phyloP scores from a whole-genome alignment of 1,140 invertebrate species.

The Papilio aristodemus region DNA sequence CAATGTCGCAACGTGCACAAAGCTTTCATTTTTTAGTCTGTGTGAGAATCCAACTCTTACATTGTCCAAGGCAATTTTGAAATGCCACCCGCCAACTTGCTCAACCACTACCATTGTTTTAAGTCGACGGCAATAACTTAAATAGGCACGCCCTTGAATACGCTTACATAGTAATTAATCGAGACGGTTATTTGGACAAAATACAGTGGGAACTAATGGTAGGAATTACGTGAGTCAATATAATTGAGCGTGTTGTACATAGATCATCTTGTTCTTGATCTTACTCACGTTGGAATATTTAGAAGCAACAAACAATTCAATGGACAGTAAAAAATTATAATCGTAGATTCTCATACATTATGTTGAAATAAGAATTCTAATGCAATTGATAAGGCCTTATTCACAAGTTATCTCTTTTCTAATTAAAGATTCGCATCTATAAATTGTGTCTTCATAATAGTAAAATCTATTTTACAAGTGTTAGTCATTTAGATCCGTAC shows the following conservation, averaged over 20 bases:
- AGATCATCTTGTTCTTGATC: constrained; percentile 29
- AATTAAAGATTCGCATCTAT: constrained; percentile 5
- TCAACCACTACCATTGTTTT: constrained; percentile 57
- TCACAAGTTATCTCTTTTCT: constrained; percentile 18
- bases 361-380: constrained; percentile 9
- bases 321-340: constrained; percentile 20
- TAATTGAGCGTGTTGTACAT: constrained; percentile 22
- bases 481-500: too few relatives aligned
- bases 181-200: constrained; percentile 40
- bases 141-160: constrained; percentile 55
- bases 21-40: constrained; percentile 45
- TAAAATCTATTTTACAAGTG: too few relatives aligned
- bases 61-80: constrained; percentile 63
- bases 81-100: constrained; percentile 58
- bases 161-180: constrained; percentile 50
- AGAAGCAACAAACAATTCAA: constrained; percentile 12
- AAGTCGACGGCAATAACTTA: constrained; percentile 46
- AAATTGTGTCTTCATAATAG: background rate
- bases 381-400: background rate
- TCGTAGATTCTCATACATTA: constrained; percentile 22
- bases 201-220: constrained; percentile 37
- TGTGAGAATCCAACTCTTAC: constrained; percentile 49
- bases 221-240: constrained; percentile 30
- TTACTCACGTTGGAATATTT: constrained; percentile 29
- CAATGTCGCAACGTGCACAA: constrained; percentile 12